Base-by-base conservation (phyloP, 2,797 vertebrate species). In the Acrossocheilus wenchowensis region DNA sequence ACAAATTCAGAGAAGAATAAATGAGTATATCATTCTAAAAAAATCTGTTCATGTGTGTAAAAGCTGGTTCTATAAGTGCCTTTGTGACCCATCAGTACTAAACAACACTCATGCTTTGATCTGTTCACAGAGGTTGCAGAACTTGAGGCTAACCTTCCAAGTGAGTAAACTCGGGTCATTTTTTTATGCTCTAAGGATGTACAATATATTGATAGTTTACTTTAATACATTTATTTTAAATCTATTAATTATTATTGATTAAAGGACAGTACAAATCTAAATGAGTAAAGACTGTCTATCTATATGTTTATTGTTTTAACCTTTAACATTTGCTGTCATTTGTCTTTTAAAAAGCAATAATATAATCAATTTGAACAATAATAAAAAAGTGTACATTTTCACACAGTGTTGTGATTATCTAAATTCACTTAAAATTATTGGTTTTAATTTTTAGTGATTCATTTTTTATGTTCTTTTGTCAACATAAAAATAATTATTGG, bases 61-160 rank as follows among this genome's bases (percentile, higher is more conserved):
- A 82, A 36, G 19, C 66, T 57, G 45, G 9, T 78, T 75, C 36
- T 68, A 39, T 11, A n/a, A 39, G 34, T 52, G 66, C n/a, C 21
- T 36, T 78, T 14, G 74, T 75, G 11, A 2, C 26, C 0, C 10
- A 26, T 11, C 60, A 72, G 60, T 17, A 60, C 50, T 85, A 14
- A 77, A 57, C 71, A 54, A 43, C 71, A 14, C 68, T n/a, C 5
- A 8, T 81, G 11, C 5, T 45, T 50, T 26, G 2, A 3, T 74
- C 23, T 81, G 75, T 85, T 86, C 6, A 39, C 81, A 91, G 90
- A 91, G 71, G 90, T 91, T 81, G 83, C 89, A 74, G 90, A 91
- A 78, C 89, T 91, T 30, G 89, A 91, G 85, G 68, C n/a, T 6
- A 78, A 78, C 60, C 4, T 41, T 81, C 82, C 77, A 74, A 81